Evolutionary conservation across 2,113 vertebrate genomes (phyloP).

Genomic region (Heterotis niloticus): DNA sequence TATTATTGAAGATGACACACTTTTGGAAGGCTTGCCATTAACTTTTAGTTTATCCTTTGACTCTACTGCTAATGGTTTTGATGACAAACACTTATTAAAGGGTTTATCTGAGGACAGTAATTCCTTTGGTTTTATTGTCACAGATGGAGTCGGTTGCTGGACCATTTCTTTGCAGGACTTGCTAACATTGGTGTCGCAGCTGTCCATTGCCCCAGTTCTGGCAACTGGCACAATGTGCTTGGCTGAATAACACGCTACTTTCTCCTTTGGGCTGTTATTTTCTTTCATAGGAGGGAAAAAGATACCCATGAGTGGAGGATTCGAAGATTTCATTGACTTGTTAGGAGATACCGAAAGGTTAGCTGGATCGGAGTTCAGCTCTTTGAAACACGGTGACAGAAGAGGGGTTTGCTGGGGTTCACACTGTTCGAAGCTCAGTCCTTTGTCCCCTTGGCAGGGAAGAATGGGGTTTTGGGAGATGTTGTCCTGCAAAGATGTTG

Average conservation of each 20-base stretch:
- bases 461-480: background rate
- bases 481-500: slow-evolving; percentile 34
- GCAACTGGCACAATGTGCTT: slow-evolving; percentile 23
- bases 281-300: slow-evolving; percentile 23
- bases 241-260: slow-evolving; percentile 26
- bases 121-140: slow-evolving; percentile 28
- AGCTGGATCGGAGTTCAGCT: slow-evolving; percentile 19
- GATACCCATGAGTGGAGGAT: slow-evolving; percentile 31
- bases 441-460: slow-evolving; percentile 23
- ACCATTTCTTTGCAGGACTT: slow-evolving; percentile 32
- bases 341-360: slow-evolving; percentile 8
- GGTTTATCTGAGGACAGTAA: slow-evolving; percentile 17
- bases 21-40: slow-evolving; percentile 34
- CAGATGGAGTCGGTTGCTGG: slow-evolving; percentile 27
- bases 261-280: background rate
- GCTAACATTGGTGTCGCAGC: slow-evolving; percentile 6
- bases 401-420: slow-evolving; percentile 16
- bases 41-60: slow-evolving; percentile 53
- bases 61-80: slow-evolving; percentile 39
- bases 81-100: slow-evolving; percentile 26
- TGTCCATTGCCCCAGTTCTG: slow-evolving; percentile 10
- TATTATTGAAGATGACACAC: slow-evolving; percentile 23
- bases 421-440: slow-evolving; percentile 22
- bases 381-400: background rate
- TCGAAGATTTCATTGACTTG: background rate